Evolutionary conservation across 2,113 vertebrate genomes (phyloP), one percentile per base, ranked within the genome.

Genomic region (Abramis brama): DNA sequence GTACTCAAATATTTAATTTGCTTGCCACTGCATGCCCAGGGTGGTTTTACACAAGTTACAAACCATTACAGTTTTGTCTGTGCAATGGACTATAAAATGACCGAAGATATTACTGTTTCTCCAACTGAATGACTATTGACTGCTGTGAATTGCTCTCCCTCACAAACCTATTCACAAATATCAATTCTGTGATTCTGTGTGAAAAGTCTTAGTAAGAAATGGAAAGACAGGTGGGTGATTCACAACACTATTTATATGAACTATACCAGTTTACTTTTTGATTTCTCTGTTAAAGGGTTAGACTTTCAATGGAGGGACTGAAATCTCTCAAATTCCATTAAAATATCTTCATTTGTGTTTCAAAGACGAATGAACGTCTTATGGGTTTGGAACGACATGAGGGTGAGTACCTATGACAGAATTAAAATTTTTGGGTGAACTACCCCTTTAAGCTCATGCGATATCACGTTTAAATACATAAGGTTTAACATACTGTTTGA

Each of bases 11-110:
- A 25, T 4, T 74, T 74, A 25, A 74, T 74, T 47, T n/a, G 2
- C 43, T 47, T 74, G 71, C 23, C 71, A 74, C 23, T 74, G 71
- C 39, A 74, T n/a, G 75, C 27, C 50, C 27, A 6, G 2, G 19
- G 27, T 36, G 74, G 50, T 57, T 33, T 77, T 33, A 36, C 50
- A 55, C 50, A 77, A 55, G 50, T 30, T 78, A 36, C 50, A 57
- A 57, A 55, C 52, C 30, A 78, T 59, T 36, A n/a, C 33, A 39
- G 19, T 60, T 59, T 55, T 79, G 77, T 25, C 52, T 60, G 30
- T 39, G 55, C 55, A 79, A 21, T 39, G 77, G 55, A 59, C 21
- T 60, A 59, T 39, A 79, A 79, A 59, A 79, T 39, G 11, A 25
- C 55, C 17, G 21, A 1, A 79, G 33, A 79, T 39, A 60, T 78